These are phyloP conservation scores for Hylia prasina DNA, from an alignment of 2,113 vertebrate genomes.

Conservation along the genomic window DNA sequence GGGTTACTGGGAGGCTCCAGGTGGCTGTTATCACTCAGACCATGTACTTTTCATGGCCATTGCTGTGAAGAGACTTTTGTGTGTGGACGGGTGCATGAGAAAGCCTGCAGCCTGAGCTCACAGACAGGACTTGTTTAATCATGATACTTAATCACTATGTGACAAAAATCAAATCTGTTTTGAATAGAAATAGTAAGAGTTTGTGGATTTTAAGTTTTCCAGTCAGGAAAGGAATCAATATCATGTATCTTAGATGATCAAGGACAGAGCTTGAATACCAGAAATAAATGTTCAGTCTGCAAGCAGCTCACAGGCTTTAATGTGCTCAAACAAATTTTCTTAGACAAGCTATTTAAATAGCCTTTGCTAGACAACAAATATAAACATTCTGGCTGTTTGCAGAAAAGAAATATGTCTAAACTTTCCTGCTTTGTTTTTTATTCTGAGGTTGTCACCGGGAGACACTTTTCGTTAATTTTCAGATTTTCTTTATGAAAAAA, in stretches of 20 bases:
- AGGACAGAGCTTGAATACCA: not conserved
- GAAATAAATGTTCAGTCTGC: not conserved
- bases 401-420: not conserved
- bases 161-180: not conserved
- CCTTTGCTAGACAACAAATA: not conserved
- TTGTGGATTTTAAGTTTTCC: not conserved
- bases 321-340: not conserved
- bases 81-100: rapidly evolving
- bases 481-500: not conserved
- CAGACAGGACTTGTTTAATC: not conserved
- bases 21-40: not conserved
- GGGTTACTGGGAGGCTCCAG: not conserved
- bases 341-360: not conserved
- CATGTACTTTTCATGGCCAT: not conserved
- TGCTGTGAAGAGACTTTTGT: not conserved
- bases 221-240: not conserved
- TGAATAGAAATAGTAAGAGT: not conserved
- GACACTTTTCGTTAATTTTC: not conserved
- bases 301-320: not conserved
- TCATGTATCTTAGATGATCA: not conserved
- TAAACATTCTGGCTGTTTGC: not conserved
- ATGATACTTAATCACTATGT: not conserved
- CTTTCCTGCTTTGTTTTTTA: not conserved
- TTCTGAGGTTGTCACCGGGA: not conserved
- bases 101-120: not conserved